Evolutionary conservation across 2,888 invertebrate species (phyloP), one percentile per base, ranked within the genome.

Genomic region (Empis stercorea): DNA sequence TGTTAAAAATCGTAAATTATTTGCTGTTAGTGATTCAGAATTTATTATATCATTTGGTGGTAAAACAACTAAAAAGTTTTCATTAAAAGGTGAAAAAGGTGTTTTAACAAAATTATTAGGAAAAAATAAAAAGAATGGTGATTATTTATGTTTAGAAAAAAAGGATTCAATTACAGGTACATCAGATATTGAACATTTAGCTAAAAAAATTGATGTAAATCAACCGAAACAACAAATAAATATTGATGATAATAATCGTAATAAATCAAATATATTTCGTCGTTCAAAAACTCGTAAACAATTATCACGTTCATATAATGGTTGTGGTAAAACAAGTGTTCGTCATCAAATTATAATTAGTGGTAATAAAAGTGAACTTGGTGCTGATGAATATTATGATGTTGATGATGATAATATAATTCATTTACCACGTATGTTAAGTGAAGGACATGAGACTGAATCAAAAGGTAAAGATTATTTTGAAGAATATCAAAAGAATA

Each of bases 11-110:
- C 59, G 61, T 44, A 67, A 65, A 52, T 52, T 63, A 3, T 61
- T 64, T 20, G 68, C 70, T 3, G 52, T 63, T 13, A 69, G 69
- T 53, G 69, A 69, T 47, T 69, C 68, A 1, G 69, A 69, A 46
- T 70, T 70, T 49, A 49, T 68, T 14, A 59, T 62, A 38, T 61
- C 60, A 13, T 58, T 60, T 38, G 55, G 56, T 15, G 62, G 59
- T 1, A 60, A 56, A 46, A 41, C 47, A 4, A 47, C 47, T 3
- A 52, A 45, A 43, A 52, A 51, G 38, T 27, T 42, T 10, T 52
- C 59, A 1, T 47, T 57, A 6, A 65, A 65, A 46, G 61, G 57
- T 16, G 59, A 66, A 46, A 64, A 60, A 45, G 62, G 66, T 34
- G 68, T 68, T 49, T 51, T 68, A 2, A 63, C 62, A 51, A 59